A percentile compares a stretch with the other conserved stretches of the same genome.
Evolutionary conservation across 2,888 invertebrate genomes (phyloP).

Genomic region (Calameuta pallipes): DNA sequence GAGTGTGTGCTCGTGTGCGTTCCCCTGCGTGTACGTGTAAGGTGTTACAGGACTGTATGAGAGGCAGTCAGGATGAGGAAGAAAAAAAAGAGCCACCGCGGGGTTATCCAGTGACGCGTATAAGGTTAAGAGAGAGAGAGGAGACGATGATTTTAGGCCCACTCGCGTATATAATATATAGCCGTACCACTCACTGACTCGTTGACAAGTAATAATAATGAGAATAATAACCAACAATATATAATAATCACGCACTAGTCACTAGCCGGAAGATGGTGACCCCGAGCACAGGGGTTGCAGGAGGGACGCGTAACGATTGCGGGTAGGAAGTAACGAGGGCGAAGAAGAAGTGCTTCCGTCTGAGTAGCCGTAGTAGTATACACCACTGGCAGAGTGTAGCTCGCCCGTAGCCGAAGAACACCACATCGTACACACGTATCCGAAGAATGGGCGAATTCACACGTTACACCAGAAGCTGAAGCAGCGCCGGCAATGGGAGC

Average conservation of each 20-base stretch:
- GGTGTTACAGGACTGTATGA: neutral
- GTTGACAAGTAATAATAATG: neutral
- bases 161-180: neutral
- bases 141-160: neutral
- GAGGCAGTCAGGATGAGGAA: neutral
- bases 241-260: conserved; percentile 41
- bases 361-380: conserved; percentile 22
- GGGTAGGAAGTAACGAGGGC: conserved; percentile 12
- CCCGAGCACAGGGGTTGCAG: conserved; percentile 45
- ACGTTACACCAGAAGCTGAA: conserved; percentile 46
- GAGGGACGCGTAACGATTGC: conserved; percentile 38
- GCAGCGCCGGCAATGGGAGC: neutral
- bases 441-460: conserved; percentile 20
- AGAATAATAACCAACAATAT: conserved; percentile 35
- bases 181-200: neutral
- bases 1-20: neutral
- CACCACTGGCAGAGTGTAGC: conserved; percentile 43
- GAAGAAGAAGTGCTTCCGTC: conserved; percentile 41
- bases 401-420: conserved; percentile 44
- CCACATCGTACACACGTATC: conserved; percentile 58
- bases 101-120: neutral
- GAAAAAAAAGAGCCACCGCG: neutral
- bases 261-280: conserved; percentile 46
- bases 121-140: neutral
- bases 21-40: neutral